Evolutionary conservation across 2,888 invertebrate species (phyloP).

Genomic region (Drosophila cognata): DNA sequence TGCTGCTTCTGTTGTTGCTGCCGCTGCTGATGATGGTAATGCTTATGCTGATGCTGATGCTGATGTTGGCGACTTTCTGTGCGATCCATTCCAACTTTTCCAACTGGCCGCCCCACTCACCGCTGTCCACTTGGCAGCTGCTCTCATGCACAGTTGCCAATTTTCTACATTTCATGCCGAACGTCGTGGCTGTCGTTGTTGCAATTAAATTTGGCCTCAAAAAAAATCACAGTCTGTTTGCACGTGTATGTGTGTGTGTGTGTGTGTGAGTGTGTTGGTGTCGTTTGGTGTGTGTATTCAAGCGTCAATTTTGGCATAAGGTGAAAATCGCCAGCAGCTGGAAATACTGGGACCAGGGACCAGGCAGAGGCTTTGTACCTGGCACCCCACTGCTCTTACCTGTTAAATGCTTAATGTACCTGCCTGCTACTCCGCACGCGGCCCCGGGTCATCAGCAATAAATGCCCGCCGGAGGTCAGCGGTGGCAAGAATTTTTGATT

Average conservation of each 20-base stretch:
- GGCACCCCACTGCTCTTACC: slow-evolving; percentile 16
- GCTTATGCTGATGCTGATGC: slow-evolving; percentile 18
- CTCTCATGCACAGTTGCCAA: slow-evolving; percentile 60
- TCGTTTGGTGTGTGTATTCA: slow-evolving; percentile 8
- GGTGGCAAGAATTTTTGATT: slow-evolving; percentile 32
- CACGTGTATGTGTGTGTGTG: slow-evolving; percentile 11
- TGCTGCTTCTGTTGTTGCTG: slow-evolving; percentile 21
- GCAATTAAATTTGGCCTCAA: slow-evolving; percentile 79
- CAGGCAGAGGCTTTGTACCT: slow-evolving; percentile 2
- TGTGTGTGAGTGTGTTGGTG: neutral
- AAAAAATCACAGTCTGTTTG: slow-evolving; percentile 44
- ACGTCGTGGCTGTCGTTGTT: slow-evolving; percentile 52
- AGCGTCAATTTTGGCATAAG: slow-evolving; percentile 52
- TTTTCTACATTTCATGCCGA: slow-evolving; percentile 64
- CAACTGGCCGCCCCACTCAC: slow-evolving; percentile 18
- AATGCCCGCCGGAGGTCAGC: slow-evolving; percentile 45
- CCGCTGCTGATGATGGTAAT: slow-evolving; percentile 15
- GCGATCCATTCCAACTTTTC: slow-evolving; percentile 40
- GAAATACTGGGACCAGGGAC: slow-evolving; percentile 35
- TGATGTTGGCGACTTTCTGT: slow-evolving; percentile 55
- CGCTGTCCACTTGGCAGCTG: slow-evolving; percentile 37
- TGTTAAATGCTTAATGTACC: slow-evolving; percentile 17
- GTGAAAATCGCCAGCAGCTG: slow-evolving; percentile 56
- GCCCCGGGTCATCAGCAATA: slow-evolving; percentile 47
- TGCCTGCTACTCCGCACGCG: slow-evolving; percentile 12